Evolutionary conservation across 2,113 vertebrate species (phyloP).

Genomic region (Deroptyus accipitrinus): DNA sequence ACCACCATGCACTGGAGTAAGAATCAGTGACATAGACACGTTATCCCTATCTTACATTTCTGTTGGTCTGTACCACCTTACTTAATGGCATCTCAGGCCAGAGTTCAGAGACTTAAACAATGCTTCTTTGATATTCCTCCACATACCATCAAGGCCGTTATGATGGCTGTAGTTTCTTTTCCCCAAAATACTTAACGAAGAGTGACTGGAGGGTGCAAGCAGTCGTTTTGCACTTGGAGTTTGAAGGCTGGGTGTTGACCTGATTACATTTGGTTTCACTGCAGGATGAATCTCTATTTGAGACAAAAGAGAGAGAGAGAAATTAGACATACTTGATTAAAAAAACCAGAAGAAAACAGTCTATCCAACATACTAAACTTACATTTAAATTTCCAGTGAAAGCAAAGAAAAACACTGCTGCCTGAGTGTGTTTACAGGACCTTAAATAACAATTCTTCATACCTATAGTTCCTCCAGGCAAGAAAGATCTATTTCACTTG

Average conservation of each 20-base stretch:
- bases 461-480: background rate
- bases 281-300: constrained; percentile 88
- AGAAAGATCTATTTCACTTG: background rate
- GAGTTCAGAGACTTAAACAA: background rate
- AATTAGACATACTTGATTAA: background rate
- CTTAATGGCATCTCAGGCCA: background rate
- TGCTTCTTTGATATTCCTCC: constrained; percentile 2
- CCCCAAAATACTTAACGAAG: constrained; percentile 91
- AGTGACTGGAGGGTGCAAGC: constrained; percentile 85
- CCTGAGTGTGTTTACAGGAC: background rate
- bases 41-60: background rate
- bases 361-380: background rate
- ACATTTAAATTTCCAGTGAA: constrained; percentile 24
- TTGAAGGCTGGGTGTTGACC: constrained; percentile 85
- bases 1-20: background rate
- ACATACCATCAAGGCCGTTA: constrained; percentile 87
- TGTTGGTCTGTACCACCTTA: background rate
- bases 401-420: background rate
- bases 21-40: background rate
- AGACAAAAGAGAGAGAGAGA: constrained; percentile 26
- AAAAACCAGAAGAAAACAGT: background rate
- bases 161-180: constrained; percentile 96
- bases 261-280: constrained; percentile 84
- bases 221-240: constrained; percentile 87
- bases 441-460: constrained; percentile 1